These are phyloP conservation scores for Oncorhynchus keta DNA, from an alignment of 2,113 vertebrate genomes.

Conservation along the genomic window DNA sequence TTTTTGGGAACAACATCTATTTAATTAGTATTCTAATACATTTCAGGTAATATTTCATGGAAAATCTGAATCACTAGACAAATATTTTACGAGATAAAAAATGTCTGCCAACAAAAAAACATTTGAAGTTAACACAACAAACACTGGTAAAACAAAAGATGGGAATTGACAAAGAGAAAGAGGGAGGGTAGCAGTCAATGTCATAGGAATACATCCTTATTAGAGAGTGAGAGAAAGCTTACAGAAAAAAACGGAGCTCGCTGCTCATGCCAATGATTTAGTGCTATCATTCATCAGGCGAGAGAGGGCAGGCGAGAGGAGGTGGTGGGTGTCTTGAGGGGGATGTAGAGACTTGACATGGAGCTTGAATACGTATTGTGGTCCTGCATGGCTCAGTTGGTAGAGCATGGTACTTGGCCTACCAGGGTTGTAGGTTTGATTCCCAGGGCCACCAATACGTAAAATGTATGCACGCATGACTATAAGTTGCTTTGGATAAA, in stretches of 20 bases:
- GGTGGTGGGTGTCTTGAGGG: constrained; percentile 15
- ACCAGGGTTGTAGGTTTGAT: no score
- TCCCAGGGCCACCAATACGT: no score
- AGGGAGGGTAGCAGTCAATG: not conserved
- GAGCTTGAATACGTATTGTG: constrained; percentile 1
- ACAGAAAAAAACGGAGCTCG: constrained; percentile 13
- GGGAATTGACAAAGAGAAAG: not conserved
- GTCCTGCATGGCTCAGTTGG: no score
- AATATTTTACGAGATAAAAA: no score
- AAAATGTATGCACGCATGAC: no score
- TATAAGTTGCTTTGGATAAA: no score
- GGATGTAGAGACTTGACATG: not conserved
- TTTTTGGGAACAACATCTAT: no score
- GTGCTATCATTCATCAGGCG: constrained; percentile 11
- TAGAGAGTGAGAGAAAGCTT: not conserved
- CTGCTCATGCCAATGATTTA: constrained; percentile 7
- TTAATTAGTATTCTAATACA: no score
- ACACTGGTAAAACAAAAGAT: not conserved
- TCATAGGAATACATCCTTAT: constrained; percentile 20
- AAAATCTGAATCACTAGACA: no score
- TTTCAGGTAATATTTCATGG: no score
- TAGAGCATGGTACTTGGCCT: no score
- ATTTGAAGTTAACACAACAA: constrained; percentile 18
- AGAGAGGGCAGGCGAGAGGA: constrained; percentile 29
- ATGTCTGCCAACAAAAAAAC: constrained; percentile 15